phyloP scores from a whole-genome alignment of 2,888 invertebrate genomes.

The Podabrus alpinus region DNA sequence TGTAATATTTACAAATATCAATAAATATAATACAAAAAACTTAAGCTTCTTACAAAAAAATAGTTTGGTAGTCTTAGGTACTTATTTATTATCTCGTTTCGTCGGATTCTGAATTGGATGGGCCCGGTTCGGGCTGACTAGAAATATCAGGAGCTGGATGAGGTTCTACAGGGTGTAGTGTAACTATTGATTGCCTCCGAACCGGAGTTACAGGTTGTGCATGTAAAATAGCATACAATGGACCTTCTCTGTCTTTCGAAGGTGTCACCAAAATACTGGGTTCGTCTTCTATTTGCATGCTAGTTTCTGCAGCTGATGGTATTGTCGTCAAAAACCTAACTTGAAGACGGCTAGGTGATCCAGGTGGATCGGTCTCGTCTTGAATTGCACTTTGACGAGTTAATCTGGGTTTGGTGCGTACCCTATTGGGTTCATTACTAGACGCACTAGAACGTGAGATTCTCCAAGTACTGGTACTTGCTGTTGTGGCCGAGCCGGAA shows the following conservation, averaged over 20 bases:
- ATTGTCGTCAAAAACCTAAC: constrained; percentile 71
- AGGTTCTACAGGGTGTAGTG: constrained; percentile 51
- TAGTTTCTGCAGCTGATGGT: constrained; percentile 74
- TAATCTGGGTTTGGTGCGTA: constrained; percentile 70
- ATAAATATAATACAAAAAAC: constrained; percentile 43
- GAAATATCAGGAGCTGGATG: constrained; percentile 34
- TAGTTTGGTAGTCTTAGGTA: constrained; percentile 38
- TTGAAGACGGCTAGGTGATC: constrained; percentile 59
- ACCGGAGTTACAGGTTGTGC: constrained; percentile 44
- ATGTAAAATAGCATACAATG: constrained; percentile 54
- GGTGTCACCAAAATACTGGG: constrained; percentile 51
- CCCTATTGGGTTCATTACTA: constrained; percentile 53
- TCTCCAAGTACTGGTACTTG: constrained; percentile 88
- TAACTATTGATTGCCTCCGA: constrained; percentile 53
- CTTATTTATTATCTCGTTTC: constrained; percentile 41
- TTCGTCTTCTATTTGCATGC: constrained; percentile 70
- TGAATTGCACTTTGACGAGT: constrained; percentile 81
- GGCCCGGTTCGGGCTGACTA: constrained; percentile 43
- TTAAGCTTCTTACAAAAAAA: constrained; percentile 39
- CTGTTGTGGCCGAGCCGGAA: constrained; percentile 85
- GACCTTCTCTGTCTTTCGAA: constrained; percentile 49
- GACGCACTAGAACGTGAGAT: constrained; percentile 83
- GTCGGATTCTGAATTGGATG: constrained; percentile 35
- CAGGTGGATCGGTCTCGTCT: constrained; percentile 71
- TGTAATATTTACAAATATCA: constrained; percentile 37